Conservation (phyloP, 2,113 vertebrate genomes). For the Sisor rabdophorus region DNA sequence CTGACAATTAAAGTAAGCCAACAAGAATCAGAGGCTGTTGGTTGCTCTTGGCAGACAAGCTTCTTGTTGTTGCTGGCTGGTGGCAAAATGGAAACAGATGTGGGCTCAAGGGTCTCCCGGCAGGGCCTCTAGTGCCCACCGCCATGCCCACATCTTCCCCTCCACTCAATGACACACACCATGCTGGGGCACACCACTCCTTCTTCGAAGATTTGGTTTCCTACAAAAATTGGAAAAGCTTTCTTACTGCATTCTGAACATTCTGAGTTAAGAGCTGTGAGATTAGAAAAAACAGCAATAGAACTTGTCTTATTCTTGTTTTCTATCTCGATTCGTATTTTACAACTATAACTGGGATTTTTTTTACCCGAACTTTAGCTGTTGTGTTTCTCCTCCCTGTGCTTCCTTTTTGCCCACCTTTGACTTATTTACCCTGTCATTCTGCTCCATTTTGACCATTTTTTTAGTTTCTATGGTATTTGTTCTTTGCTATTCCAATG, state of each 20-base stretch:
- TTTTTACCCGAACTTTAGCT: neutral
- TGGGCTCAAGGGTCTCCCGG: constrained; percentile 55
- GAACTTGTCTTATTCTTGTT: constrained; percentile 6
- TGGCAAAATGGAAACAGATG: constrained; percentile 77
- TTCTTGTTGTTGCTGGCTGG: constrained; percentile 60
- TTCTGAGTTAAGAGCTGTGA: constrained; percentile 7
- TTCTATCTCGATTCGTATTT: neutral
- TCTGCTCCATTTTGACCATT: neutral
- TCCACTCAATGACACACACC: constrained; percentile 41
- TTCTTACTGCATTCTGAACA: constrained; percentile 36
- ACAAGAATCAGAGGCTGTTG: constrained; percentile 66
- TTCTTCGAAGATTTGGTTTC: constrained; percentile 32
- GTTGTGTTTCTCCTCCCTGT: neutral
- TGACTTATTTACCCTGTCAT: neutral
- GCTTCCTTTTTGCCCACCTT: neutral
- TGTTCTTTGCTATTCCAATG: constrained; percentile 35
- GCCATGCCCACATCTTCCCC: constrained; percentile 48
- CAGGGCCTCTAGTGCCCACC: constrained; percentile 64
- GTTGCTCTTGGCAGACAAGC: constrained; percentile 64
- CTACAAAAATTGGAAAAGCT: constrained; percentile 60
- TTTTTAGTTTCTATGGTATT: constrained; percentile 43
- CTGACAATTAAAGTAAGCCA: constrained; percentile 71
- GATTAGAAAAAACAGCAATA: constrained; percentile 11
- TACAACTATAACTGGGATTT: constrained; percentile 3
- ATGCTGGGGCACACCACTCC: constrained; percentile 26